Evolutionary conservation across 2,113 vertebrate genomes (phyloP), one percentile per base, ranked within the genome.

Genomic region (Galbula dea): DNA sequence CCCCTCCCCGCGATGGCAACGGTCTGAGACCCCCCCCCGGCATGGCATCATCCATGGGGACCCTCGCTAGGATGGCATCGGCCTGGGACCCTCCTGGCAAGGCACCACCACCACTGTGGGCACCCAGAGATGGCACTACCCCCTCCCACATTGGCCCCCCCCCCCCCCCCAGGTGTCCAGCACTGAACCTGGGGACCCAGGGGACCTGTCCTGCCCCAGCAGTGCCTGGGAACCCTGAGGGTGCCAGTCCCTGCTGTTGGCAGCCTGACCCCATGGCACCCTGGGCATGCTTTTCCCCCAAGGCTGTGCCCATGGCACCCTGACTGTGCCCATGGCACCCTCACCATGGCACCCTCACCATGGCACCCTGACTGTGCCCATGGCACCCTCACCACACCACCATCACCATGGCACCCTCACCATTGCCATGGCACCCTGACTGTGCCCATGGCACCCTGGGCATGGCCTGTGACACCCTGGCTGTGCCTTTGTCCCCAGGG

Each of bases 291-390:
- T 34, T 21, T 36, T 15, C 9, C 21, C 1, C n/a, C 34, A 8
- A 15, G 41, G 7, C 16, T 1, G 3, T 29, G 11, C 24, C 30
- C 1, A 0, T 10, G 7, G 18, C 59, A 58, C 52, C 13, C 51
- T 15, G 51, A 15, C 52, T 16, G 17, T 15, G 16, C 8, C 27
- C 29, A 9, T 15, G 27, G 52, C 27, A 30, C 61, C n/a, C 18
- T 0, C 0, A 0, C 20, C 2, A 1, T 10, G 12, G 30, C 52
- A 27, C 39, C 16, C 16, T 34, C 7, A 2, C 37, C 1, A 0
- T 13, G 8, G 9, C 45, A 45, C 32, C 19, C 55, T 3, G 4
- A 2, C 8, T 2, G 1, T n/a, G 39, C 3, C 24, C 9, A 0
- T 12, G 52, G 10, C 29, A 37, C 41, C 26, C 39, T 5, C 2